Conservation (phyloP, 2,113 vertebrate genomes). For the Rafetus swinhoei region DNA sequence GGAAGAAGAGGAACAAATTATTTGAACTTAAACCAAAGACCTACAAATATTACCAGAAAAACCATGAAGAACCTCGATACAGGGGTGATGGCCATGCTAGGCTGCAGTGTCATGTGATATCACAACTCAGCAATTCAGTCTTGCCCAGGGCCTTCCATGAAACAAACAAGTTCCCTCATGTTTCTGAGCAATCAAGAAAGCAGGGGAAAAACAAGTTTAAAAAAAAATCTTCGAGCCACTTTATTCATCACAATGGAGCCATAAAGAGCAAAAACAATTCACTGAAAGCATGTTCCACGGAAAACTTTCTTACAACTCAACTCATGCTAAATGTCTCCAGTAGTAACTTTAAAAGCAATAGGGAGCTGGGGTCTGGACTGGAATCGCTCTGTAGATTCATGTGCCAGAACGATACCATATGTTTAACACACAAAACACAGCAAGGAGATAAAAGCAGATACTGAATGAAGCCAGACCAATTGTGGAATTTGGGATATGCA, state of each 20-base stretch:
- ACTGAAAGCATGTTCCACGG: neutral
- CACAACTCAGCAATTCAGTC: neutral
- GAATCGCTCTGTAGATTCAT: neutral
- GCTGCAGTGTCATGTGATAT: neutral
- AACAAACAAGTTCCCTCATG: neutral
- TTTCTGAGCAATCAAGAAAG: neutral
- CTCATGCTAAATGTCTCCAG: slow-evolving; percentile 26
- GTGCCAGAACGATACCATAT: rapidly evolving
- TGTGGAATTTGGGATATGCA: neutral
- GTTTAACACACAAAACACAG: rapidly evolving
- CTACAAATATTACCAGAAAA: neutral
- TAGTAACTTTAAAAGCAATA: rapidly evolving
- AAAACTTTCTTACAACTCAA: neutral
- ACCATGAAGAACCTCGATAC: rapidly evolving
- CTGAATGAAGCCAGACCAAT: neutral
- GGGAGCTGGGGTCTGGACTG: neutral
- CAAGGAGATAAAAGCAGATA: neutral
- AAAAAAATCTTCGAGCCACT: neutral
- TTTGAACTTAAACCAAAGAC: neutral
- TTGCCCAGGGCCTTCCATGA: rapidly evolving
- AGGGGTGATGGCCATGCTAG: neutral
- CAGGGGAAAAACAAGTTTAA: neutral
- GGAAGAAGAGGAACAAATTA: neutral
- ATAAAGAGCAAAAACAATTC: neutral
- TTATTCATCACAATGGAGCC: slow-evolving; percentile 33